phyloP scores from a whole-genome alignment of 2,113 vertebrate species.

The cat (Felis catus) region DNA sequence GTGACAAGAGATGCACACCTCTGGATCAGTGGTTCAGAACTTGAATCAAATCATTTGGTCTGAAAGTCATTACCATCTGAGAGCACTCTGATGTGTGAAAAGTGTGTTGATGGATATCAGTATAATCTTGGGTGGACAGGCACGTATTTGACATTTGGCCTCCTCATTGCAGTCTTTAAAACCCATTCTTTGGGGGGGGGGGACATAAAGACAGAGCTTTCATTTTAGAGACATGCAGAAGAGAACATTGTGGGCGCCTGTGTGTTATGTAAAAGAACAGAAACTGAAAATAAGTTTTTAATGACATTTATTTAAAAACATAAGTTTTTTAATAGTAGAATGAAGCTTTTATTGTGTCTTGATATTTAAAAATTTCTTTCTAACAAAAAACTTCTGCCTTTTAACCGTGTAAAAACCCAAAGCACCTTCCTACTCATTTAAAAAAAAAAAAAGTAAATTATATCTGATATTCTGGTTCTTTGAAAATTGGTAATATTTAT shows the following conservation, averaged over 20 bases:
- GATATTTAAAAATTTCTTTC: not conserved
- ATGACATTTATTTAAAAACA: not conserved
- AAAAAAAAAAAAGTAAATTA: slow-evolving; percentile 3
- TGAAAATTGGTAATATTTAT: slow-evolving; percentile 14
- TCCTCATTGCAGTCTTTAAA: slow-evolving; percentile 35
- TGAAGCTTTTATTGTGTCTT: not conserved
- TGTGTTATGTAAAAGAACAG: slow-evolving; percentile 12
- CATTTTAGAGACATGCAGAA: not conserved
- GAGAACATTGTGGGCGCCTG: not conserved
- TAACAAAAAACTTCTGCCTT: not conserved
- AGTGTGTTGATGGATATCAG: slow-evolving; percentile 2
- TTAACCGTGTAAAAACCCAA: not conserved
- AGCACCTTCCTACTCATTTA: not conserved
- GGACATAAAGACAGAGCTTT: not conserved
- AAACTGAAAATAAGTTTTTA: not conserved
- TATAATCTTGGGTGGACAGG: not conserved
- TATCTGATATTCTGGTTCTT: slow-evolving; percentile 5
- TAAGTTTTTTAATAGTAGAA: not conserved
- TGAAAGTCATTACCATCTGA: slow-evolving; percentile 73
- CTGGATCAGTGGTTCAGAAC: slow-evolving; percentile 74
- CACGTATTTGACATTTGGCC: slow-evolving; percentile 3
- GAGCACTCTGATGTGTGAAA: not conserved
- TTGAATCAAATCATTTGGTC: slow-evolving; percentile 46
- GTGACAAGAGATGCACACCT: slow-evolving; percentile 76
- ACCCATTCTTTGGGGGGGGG: not conserved